Percentiles rank a stretch among this genome's conserved stretches.
These are phyloP conservation scores for Mus spicilegus DNA, from an alignment of 2,113 vertebrate species.

Conservation along the genomic window DNA sequence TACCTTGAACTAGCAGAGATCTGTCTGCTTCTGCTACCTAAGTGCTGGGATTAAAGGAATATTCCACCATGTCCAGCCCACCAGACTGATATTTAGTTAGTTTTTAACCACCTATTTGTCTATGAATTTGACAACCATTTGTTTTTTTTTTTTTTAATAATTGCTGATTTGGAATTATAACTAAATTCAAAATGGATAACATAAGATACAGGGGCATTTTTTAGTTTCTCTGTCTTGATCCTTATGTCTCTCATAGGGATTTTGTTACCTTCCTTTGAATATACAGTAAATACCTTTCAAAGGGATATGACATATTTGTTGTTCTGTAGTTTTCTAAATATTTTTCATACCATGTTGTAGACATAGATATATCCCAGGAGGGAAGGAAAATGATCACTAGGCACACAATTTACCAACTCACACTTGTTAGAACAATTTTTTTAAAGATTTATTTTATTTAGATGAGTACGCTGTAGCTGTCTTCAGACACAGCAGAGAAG, in stretches of 20 bases:
- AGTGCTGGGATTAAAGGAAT: not conserved
- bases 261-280: not conserved
- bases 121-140: not conserved
- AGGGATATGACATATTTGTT: not conserved
- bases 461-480: too few relatives aligned
- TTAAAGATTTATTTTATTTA: too few relatives aligned
- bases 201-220: too few relatives aligned
- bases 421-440: not conserved
- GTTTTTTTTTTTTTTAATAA: not conserved
- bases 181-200: not conserved
- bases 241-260: rapidly evolving
- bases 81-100: not conserved
- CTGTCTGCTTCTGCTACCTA: not conserved
- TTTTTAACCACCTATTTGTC: not conserved
- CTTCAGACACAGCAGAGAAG: too few relatives aligned
- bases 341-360: not conserved
- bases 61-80: not conserved
- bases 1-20: not conserved
- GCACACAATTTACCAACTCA: not conserved
- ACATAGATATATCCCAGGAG: not conserved
- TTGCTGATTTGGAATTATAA: not conserved
- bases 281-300: not conserved
- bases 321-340: not conserved
- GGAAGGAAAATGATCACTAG: not conserved
- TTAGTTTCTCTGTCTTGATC: not conserved